These are phyloP conservation scores for Junonia oenone DNA, from an alignment of 2,888 invertebrate genomes.

Conservation along the genomic window DNA sequence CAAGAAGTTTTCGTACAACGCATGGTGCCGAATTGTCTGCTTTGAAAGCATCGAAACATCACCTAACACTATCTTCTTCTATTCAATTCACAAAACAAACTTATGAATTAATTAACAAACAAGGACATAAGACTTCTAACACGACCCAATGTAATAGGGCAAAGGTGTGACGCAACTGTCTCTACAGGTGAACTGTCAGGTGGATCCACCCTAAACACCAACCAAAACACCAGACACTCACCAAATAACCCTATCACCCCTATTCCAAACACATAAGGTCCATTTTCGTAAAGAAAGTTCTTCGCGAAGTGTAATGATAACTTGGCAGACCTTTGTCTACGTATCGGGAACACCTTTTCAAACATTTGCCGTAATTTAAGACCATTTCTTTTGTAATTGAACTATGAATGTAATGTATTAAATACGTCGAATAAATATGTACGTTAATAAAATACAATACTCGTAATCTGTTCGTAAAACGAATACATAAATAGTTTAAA, in stretches of 20 bases:
- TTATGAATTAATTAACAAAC: neutral
- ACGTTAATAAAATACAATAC: neutral
- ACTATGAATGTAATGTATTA: conserved; percentile 24
- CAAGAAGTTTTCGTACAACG: too few species aligned
- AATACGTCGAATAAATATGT: neutral
- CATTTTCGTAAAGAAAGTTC: conserved; percentile 22
- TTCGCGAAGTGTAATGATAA: conserved; percentile 1
- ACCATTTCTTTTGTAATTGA: conserved; percentile 48
- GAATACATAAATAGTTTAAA: neutral
- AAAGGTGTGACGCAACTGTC: conserved; percentile 67
- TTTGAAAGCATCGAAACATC: too few species aligned
- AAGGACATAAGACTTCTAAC: conserved; percentile 24
- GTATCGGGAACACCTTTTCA: conserved; percentile 46
- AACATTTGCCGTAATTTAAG: conserved; percentile 46
- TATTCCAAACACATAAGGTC: conserved; percentile 15
- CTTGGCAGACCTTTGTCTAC: conserved; percentile 41
- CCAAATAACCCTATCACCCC: conserved; percentile 1
- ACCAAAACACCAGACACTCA: conserved; percentile 6
- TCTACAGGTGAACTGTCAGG: conserved; percentile 63
- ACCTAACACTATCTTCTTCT: too few species aligned
- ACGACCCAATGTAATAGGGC: conserved; percentile 39
- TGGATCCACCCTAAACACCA: conserved; percentile 48
- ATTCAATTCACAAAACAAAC: too few species aligned
- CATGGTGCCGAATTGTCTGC: too few species aligned
- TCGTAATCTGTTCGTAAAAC: neutral